These are phyloP conservation scores for Salticus scenicus DNA, from an alignment of 2,888 invertebrate genomes.

Conservation along the genomic window DNA sequence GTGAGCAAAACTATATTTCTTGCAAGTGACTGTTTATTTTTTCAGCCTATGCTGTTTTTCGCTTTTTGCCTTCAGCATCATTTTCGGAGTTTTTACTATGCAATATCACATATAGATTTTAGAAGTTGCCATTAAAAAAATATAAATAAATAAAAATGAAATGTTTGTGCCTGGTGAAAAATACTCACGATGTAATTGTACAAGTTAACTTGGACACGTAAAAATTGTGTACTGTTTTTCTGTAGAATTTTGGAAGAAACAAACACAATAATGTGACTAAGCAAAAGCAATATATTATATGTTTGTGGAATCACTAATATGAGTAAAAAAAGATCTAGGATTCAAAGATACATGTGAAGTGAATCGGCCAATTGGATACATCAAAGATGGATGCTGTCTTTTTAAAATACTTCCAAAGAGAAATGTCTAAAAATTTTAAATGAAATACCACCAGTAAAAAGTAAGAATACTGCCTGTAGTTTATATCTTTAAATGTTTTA, in stretches of 20 bases:
- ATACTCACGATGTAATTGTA: not conserved
- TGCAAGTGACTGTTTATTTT: slow-evolving; percentile 15
- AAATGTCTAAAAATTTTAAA: too few species aligned
- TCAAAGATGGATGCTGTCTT: too few species aligned
- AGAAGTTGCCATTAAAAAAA: not conserved
- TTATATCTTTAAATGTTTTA: too few species aligned
- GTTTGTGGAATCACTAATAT: not conserved
- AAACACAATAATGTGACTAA: not conserved
- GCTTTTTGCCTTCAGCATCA: slow-evolving; percentile 53
- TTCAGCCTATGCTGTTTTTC: slow-evolving; percentile 30
- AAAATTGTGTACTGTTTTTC: too few species aligned
- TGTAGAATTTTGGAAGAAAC: not conserved
- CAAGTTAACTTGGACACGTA: not conserved
- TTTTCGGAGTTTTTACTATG: slow-evolving; percentile 46
- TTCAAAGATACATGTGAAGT: not conserved
- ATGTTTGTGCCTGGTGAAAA: slow-evolving; percentile 1
- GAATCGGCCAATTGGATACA: too few species aligned
- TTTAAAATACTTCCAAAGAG: too few species aligned
- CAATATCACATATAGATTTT: slow-evolving; percentile 51
- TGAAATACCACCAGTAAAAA: too few species aligned
- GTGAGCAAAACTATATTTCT: slow-evolving; percentile 4
- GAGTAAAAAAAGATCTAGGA: not conserved
- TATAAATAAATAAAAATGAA: not conserved
- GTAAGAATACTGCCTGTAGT: too few species aligned
- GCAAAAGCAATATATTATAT: not conserved